Evolutionary conservation across 2,113 vertebrate species (phyloP), one percentile per base, ranked within the genome.

Genomic region (Anarrhichthys ocellatus): DNA sequence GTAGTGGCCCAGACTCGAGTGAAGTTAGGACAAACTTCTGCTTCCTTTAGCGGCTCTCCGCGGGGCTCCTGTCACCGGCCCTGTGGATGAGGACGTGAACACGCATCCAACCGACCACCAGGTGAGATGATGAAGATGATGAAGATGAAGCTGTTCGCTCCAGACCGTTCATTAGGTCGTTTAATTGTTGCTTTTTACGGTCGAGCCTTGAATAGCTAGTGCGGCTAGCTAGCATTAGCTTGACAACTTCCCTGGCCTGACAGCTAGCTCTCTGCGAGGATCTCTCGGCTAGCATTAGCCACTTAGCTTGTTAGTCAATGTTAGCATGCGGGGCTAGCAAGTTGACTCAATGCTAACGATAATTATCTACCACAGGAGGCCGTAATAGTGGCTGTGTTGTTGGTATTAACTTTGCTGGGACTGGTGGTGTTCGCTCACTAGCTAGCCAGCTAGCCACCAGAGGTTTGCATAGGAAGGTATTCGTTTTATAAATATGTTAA

Each of bases 11-110:
- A 91, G 90, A 90, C 92, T 94, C 83, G 86, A 92, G 90, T 95
- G 92, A 94, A 95, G 91, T 94, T 95, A 81, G 81, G 86, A 89
- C 81, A 91, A 94, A 95, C 92, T 94, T 95, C 90, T 90, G 90
- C 92, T 88, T 91, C 89, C 90, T 85, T 69, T 74, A 52, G 86
- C 90, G 72, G 79, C 88, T 90, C 80, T 91, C 91, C 85, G 84
- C 91, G 32, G 89, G 92, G 93, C 94, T 93, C 89, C 82, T 86
- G 91, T 92, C 91, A 80, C 92, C 91, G 93, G 93, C 93, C 94
- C 94, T 92, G 93, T 94, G 95, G 92, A 94, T 93, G 94, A 94
- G 91, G 84, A 84, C 88, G 84, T 93, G 81, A 94, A 71, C 9
- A 5, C 24, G 14, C 4, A 48, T 8, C 40, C 1, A 40, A 76